Evolutionary conservation across 2,888 invertebrate genomes (phyloP), one percentile per base, ranked within the genome.

Genomic region (Agrochola lychnidis): DNA sequence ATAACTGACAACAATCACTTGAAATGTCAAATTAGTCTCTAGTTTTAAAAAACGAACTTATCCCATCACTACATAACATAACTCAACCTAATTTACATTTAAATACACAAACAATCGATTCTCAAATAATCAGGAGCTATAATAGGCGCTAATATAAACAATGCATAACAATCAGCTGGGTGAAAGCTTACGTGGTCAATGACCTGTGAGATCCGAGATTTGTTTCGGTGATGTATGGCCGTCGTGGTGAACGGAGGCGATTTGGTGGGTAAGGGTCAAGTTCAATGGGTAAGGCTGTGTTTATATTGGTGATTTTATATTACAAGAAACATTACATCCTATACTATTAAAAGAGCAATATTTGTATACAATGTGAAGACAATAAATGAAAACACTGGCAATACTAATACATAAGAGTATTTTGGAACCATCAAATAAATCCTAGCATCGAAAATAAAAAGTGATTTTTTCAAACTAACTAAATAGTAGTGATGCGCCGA

Each of bases 221-320:
- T 68, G 84, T 87, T 87, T 86, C 69, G 87, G 91, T 91, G 91
- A 91, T 89, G 90, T 90, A 91, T 91, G 90, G 75, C 45, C 73
- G 84, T 73, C 80, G 84, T 84, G 87, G 82, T 85, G 86, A 89
- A 89, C 89, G 83, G 90, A 88, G 89, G 91, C 89, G 83, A 76
- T 78, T 75, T 81, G 78, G 81, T 79, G 76, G 79, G 82, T 73
- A 10, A 63, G 70, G 90, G 91, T 90, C 91, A 91, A 90, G 92
- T 87, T 91, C 89, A 88, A 67, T 73, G 48, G 70, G 76, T 89
- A 84, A 89, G 64, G 90, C 14, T 5, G 66, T 42, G 79, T 71
- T 12, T 53, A 0, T 19, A 56, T 5, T 73, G 74, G 19, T 30
- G 22, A 22, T 4, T 40, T 22, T 72, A 25, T 25, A 6, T 25